Percentiles rank a stretch among this genome's conserved stretches.
Conservation (phyloP, 2,113 vertebrate genomes). For the Pluvianellus socialis region DNA sequence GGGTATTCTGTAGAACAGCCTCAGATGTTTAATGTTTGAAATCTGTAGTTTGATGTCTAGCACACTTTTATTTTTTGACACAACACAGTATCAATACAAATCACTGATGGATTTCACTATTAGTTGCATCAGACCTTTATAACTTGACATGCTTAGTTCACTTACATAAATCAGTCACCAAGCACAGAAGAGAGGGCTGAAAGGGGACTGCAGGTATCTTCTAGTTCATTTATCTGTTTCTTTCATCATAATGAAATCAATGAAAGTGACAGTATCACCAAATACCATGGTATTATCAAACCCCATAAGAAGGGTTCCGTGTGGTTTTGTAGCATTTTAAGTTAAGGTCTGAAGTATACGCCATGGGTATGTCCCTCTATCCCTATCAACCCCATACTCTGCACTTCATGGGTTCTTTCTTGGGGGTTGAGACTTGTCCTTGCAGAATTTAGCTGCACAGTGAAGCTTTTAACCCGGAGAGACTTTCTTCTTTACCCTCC, state of each 20-base stretch:
- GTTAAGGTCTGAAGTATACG: not conserved
- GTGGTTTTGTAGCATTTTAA: not conserved
- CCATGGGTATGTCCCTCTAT: not conserved
- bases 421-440: not conserved
- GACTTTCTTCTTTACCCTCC: not conserved
- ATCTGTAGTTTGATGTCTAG: not conserved
- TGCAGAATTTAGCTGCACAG: not conserved
- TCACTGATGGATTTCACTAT: not conserved
- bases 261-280: not conserved
- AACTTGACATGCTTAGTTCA: not conserved
- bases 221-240: not conserved
- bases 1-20: not conserved
- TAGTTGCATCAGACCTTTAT: not conserved
- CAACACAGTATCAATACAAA: not conserved
- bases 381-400: not conserved
- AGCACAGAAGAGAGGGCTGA: not conserved
- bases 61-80: not conserved
- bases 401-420: not conserved
- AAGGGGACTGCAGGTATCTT: not conserved
- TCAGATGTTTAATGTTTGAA: not conserved
- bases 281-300: not conserved
- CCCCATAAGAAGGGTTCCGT: not conserved
- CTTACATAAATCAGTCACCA: not conserved
- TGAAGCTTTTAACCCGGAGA: not conserved
- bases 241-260: not conserved